phyloP scores from a whole-genome alignment of 1,140 invertebrate species.

The Trichomalopsis sarcophagae region DNA sequence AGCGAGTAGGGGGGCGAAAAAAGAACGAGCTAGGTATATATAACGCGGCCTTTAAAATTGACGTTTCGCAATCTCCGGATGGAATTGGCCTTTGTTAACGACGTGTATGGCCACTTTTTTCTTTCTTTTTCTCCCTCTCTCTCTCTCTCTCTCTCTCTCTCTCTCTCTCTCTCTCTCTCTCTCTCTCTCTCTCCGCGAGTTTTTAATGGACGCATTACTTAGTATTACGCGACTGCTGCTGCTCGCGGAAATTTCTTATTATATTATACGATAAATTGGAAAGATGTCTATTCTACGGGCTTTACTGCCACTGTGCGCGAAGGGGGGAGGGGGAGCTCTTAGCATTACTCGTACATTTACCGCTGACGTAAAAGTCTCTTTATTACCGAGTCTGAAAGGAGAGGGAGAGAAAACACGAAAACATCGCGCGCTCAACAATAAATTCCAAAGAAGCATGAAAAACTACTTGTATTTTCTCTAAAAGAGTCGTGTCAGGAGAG shows the following conservation, averaged over 20 bases:
- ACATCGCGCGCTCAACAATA: background rate
- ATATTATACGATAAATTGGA: background rate
- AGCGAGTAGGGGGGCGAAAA: background rate
- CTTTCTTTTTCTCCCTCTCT: background rate
- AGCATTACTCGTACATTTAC: background rate
- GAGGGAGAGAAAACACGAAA: background rate
- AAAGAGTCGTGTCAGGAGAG: background rate
- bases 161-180: too few relatives aligned
- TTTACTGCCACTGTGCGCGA: background rate
- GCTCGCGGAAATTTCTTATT: background rate
- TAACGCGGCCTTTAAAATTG: slow-evolving; percentile 41
- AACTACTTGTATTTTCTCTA: background rate
- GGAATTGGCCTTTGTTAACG: slow-evolving; percentile 43
- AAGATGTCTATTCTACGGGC: background rate
- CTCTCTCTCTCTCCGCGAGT: background rate
- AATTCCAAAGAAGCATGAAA: slow-evolving; percentile 1
- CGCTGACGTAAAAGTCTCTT: background rate
- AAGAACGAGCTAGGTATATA: background rate
- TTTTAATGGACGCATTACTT: slow-evolving; percentile 1
- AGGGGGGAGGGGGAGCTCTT: background rate
- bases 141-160: too few relatives aligned
- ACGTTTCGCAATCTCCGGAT: slow-evolving; percentile 33
- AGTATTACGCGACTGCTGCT: background rate
- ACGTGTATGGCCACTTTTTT: slow-evolving; percentile 17
- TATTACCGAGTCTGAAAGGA: slow-evolving; percentile 1